A percentile compares a stretch with the other conserved stretches of the same genome.
These are phyloP conservation scores for Auanema freiburgensis DNA, from an alignment of 2,888 invertebrate species.

Conservation along the genomic window DNA sequence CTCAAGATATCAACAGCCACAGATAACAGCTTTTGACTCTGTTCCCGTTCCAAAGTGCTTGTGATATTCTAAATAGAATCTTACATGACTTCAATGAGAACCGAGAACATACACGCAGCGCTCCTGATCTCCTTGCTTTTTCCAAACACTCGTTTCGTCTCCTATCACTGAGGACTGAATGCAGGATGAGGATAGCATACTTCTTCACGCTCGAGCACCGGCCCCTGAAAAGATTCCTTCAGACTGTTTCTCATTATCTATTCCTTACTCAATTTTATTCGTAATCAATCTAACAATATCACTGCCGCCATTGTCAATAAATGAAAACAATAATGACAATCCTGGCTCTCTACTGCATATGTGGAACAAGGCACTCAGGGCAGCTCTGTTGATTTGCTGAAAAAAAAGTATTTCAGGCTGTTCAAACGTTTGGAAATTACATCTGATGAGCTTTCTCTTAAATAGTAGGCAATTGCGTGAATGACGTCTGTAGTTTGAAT, in stretches of 20 bases:
- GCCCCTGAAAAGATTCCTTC: not conserved
- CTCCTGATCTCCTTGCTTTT: slow-evolving; percentile 27
- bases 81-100: too few species aligned
- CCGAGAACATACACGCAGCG: slow-evolving; percentile 15
- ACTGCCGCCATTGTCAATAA: slow-evolving; percentile 23
- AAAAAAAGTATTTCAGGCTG: not conserved
- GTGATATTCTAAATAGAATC: slow-evolving; percentile 23
- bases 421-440: too few species aligned
- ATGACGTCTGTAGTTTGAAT: slow-evolving; percentile 30
- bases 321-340: slow-evolving; percentile 32
- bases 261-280: slow-evolving; percentile 31
- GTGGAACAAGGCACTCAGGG: slow-evolving; percentile 49
- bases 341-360: slow-evolving; percentile 52
- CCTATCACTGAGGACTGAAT: slow-evolving; percentile 52
- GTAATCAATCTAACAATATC: slow-evolving; percentile 32
- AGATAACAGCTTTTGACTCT: slow-evolving; percentile 55
- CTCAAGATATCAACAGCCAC: slow-evolving; percentile 55
- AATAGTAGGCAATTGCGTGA: slow-evolving; percentile 35
- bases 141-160: slow-evolving; percentile 24
- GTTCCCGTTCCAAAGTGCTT: slow-evolving; percentile 46
- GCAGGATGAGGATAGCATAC: slow-evolving; percentile 55
- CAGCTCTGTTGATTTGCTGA: slow-evolving; percentile 47
- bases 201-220: slow-evolving; percentile 27
- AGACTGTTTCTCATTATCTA: not conserved
- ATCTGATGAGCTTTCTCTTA: slow-evolving; percentile 21